Evolutionary conservation across 2,888 invertebrate genomes (phyloP).

Genomic region (Megastigmus dorsalis): DNA sequence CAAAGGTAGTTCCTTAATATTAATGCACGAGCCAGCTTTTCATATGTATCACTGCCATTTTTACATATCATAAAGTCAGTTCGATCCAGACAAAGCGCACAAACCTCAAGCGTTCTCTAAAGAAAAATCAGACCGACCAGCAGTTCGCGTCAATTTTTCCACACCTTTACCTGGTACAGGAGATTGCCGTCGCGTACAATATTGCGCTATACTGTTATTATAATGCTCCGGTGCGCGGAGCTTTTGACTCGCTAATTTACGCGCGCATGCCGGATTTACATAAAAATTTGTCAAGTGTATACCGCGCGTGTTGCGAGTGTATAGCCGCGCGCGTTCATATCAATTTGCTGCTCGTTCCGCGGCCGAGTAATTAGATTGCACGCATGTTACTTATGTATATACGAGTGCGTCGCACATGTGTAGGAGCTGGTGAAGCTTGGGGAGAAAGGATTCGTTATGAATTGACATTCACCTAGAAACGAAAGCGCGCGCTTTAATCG

Average conservation of each 20-base stretch:
- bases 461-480: constrained; percentile 42
- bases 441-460: constrained; percentile 31
- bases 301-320: too few species aligned
- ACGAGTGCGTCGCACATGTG: background rate
- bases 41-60: too few species aligned
- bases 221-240: background rate
- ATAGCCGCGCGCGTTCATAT: background rate
- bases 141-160: too few species aligned
- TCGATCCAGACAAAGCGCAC: too few species aligned
- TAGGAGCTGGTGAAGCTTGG: background rate
- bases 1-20: too few species aligned
- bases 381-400: too few species aligned
- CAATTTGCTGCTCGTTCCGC: background rate
- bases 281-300: constrained; percentile 40
- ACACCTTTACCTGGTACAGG: too few species aligned
- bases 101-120: too few species aligned
- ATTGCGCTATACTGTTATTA: constrained; percentile 17
- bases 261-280: constrained; percentile 22
- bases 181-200: too few species aligned
- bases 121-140: too few species aligned
- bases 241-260: constrained; percentile 7
- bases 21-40: too few species aligned
- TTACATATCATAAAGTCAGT: too few species aligned
- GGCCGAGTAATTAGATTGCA: constrained; percentile 29
- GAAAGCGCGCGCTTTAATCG: constrained; percentile 28